phyloP scores from a whole-genome alignment of 2,113 vertebrate species.

The Lagopus leucura region DNA sequence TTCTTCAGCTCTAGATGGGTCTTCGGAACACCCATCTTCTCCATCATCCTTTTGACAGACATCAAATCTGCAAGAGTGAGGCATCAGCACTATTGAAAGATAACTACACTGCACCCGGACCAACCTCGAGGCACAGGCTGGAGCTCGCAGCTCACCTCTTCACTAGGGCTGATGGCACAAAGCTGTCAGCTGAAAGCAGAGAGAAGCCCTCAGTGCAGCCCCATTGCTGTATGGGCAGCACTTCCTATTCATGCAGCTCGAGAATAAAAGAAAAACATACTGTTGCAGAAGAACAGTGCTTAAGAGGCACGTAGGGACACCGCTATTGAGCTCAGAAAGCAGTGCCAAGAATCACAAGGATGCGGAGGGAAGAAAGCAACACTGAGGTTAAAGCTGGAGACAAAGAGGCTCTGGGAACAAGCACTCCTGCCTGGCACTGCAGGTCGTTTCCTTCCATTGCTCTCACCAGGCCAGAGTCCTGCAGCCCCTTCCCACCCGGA shows the following conservation, averaged over 20 bases:
- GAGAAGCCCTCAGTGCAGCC: neutral
- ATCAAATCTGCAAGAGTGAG: constrained; percentile 86
- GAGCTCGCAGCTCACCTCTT: neutral
- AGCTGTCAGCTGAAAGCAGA: neutral
- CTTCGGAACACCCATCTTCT: constrained; percentile 94
- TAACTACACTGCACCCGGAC: neutral
- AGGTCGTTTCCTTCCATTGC: constrained; percentile 72
- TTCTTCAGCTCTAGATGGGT: constrained; percentile 97
- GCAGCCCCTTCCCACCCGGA: constrained; percentile 45
- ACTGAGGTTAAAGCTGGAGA: neutral
- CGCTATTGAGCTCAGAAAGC: neutral
- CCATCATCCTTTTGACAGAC: constrained; percentile 98
- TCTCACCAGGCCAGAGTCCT: neutral
- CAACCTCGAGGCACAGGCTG: neutral
- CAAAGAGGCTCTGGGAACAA: constrained; percentile 18
- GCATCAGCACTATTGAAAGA: accelerated
- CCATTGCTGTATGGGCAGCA: neutral
- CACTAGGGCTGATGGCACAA: neutral
- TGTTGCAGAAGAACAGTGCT: neutral
- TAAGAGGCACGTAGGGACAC: neutral
- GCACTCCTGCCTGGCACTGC: constrained; percentile 27
- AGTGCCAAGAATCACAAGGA: constrained; percentile 55
- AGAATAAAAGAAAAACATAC: neutral
- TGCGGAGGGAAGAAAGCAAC: neutral
- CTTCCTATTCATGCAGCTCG: neutral